phyloP scores from a whole-genome alignment of 2,888 invertebrate species.

The Aphidoletes aphidimyza region DNA sequence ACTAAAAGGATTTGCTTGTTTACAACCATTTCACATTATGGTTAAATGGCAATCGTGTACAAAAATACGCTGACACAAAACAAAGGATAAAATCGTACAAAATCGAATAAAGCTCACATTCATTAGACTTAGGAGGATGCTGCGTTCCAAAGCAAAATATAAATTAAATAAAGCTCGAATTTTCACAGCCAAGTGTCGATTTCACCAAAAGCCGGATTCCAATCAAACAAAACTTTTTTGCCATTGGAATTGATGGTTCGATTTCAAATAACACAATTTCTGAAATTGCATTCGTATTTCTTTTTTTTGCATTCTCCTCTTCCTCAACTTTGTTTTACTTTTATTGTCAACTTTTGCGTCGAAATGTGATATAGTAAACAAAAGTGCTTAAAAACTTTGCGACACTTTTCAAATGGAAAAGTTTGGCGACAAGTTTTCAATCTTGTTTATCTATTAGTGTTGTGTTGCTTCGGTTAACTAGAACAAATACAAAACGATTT shows the following conservation, averaged over 20 bases:
- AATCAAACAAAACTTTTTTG: background rate
- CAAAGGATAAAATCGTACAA: too few species aligned
- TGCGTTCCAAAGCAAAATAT: background rate
- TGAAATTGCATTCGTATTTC: background rate
- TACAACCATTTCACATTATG: background rate
- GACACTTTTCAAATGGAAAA: background rate
- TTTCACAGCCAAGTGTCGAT: background rate
- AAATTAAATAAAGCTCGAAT: background rate
- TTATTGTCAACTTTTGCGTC: background rate
- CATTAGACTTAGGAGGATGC: background rate
- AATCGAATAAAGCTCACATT: background rate
- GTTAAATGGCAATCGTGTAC: background rate
- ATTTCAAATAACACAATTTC: background rate
- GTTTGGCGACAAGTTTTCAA: constrained; percentile 5
- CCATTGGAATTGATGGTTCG: background rate
- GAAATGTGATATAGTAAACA: constrained; percentile 28
- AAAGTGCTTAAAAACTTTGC: constrained; percentile 8
- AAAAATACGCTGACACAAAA: too few species aligned
- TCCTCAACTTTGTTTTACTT: background rate
- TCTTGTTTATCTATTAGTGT: background rate
- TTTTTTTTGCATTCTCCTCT: too few species aligned
- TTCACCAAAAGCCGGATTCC: background rate
- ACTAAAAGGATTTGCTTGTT: background rate
- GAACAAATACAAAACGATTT: background rate
- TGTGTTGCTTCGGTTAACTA: too few species aligned